Conservation (phyloP, 2,888 invertebrate genomes). For the Ophion slaviceki region DNA sequence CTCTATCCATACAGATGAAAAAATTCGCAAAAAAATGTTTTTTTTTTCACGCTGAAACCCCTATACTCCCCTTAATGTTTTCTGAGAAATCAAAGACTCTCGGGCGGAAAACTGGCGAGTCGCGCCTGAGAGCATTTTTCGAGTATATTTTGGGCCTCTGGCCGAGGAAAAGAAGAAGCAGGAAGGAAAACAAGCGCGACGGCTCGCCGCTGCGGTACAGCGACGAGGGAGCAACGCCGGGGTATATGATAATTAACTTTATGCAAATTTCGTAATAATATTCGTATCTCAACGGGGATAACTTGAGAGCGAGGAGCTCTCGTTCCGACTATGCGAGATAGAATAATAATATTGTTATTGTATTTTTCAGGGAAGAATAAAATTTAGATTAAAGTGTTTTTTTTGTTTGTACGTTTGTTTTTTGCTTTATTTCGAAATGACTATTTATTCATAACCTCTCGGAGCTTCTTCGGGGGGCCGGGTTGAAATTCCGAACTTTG, state of each 20-base stretch:
- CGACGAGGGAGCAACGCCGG: not conserved
- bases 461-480: too few relatives aligned
- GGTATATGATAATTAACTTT: slow-evolving; percentile 55
- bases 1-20: too few relatives aligned
- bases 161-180: not conserved
- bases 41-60: too few relatives aligned
- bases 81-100: slow-evolving; percentile 48
- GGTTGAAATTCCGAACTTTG: too few relatives aligned
- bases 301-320: slow-evolving; percentile 9
- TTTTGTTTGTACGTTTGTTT: too few relatives aligned
- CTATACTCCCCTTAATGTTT: slow-evolving; percentile 15
- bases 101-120: not conserved
- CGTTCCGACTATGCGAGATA: not conserved
- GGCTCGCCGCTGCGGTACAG: not conserved
- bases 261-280: slow-evolving; percentile 60
- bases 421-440: too few relatives aligned
- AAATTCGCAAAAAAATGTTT: too few relatives aligned
- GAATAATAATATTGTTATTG: too few relatives aligned
- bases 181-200: slow-evolving; percentile 30
- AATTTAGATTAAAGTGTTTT: too few relatives aligned
- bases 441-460: too few relatives aligned
- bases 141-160: slow-evolving; percentile 35
- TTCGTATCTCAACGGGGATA: slow-evolving; percentile 21
- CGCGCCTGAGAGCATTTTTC: not conserved
- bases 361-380: too few relatives aligned